Conservation (phyloP, 2,113 vertebrate genomes). For the Daphoenositta chrysoptera region DNA sequence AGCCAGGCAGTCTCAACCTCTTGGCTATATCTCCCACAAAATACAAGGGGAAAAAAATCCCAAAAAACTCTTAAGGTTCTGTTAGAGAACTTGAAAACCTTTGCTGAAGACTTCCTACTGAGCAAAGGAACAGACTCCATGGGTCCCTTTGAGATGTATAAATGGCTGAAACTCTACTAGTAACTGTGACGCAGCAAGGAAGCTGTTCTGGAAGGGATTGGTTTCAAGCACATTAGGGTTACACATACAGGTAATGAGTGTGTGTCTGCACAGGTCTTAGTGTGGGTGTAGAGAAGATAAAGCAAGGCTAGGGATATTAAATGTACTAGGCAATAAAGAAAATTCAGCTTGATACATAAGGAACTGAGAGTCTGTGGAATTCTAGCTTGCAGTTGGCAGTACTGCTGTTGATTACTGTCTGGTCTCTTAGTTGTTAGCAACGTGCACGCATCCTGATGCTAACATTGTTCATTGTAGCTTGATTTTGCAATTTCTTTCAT, state of each 20-base stretch:
- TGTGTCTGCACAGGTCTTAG: background rate
- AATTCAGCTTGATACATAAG: background rate
- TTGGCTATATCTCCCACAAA: background rate
- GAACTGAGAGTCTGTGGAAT: background rate
- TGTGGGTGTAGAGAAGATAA: background rate
- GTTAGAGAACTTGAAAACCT: constrained; percentile 26
- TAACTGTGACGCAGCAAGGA: background rate
- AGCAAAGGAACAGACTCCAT: background rate
- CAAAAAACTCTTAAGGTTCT: background rate
- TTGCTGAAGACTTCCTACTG: background rate
- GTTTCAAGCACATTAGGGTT: background rate
- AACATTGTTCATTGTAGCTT: background rate
- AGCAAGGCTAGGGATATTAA: background rate
- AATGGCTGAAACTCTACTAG: background rate
- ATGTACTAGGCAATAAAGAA: background rate
- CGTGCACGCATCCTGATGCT: background rate
- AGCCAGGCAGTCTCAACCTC: background rate
- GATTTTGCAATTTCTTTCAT: background rate
- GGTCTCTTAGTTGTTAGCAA: background rate
- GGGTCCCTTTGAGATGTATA: background rate
- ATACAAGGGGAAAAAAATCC: background rate
- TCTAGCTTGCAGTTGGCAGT: background rate
- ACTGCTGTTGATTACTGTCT: background rate
- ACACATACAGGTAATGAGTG: background rate
- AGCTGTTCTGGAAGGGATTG: background rate